phyloP scores from a whole-genome alignment of 2,113 vertebrate species.

The Octodon degus region DNA sequence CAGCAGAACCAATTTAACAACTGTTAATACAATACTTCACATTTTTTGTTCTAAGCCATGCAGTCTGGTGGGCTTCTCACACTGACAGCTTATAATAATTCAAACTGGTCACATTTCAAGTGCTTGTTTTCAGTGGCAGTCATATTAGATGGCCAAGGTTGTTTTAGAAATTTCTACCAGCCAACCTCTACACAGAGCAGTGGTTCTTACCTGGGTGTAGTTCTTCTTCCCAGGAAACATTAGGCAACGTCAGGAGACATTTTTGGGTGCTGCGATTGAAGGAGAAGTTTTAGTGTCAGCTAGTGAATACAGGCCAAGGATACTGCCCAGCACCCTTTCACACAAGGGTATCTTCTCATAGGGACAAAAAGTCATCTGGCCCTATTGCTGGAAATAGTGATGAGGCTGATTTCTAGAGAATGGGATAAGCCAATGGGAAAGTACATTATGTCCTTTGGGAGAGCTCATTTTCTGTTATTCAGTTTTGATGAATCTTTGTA shows the following conservation, averaged over 20 bases:
- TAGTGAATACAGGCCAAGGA: neutral
- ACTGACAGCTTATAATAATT: neutral
- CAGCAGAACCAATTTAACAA: neutral
- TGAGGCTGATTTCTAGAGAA: neutral
- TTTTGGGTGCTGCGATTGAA: neutral
- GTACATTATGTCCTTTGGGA: neutral
- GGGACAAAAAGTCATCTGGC: neutral
- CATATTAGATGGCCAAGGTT: neutral
- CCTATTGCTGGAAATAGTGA: neutral
- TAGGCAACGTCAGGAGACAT: neutral
- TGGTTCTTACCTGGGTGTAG: neutral
- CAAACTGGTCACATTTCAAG: neutral
- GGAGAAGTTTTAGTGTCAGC: neutral
- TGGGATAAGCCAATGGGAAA: neutral
- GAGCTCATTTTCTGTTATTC: neutral
- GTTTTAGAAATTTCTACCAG: neutral
- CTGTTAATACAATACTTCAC: neutral
- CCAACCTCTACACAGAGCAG: neutral
- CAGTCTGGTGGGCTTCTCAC: neutral
- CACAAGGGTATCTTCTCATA: fast-evolving
- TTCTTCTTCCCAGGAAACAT: neutral
- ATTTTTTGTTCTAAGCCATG: neutral
- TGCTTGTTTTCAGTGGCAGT: neutral
- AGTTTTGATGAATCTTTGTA: neutral
- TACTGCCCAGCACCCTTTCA: neutral